Base-by-base conservation (phyloP, 2,113 vertebrate genomes). In the Polyodon spathula region DNA sequence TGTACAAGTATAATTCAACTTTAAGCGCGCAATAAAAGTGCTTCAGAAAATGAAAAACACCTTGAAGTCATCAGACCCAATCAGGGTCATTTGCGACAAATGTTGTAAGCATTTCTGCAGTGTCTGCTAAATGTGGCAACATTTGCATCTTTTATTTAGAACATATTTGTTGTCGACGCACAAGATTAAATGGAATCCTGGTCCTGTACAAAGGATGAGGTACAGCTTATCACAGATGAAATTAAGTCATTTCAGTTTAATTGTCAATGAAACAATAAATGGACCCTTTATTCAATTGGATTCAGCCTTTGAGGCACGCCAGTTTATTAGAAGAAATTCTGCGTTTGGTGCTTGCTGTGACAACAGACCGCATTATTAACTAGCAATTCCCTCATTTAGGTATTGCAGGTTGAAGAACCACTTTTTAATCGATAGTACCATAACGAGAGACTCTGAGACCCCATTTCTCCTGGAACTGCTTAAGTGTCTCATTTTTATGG, bases 241-340 rank as follows among this genome's bases (percentile, higher is more conserved):
- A 27, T 50, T 50, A 16, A 48, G 62, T 54, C 17, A 37, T 56
- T 42, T 56, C 60, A 11, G 6, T 39, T 56, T 42, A 44, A 68
- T 57, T 54, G 54, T 17, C 40, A 56, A 6, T 62, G 48, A 58
- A 59, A 54, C 60, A 58, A 27, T 37, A 54, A 66, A 46, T 52
- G 50, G 43, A 63, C 58, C 63, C 61, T 43, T 27, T 60, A 39
- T 71, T 66, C 37, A 27, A 63, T 65, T 60, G 40, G 54, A 54
- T 53, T 52, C n/a, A 60, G 16, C 60, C 44, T 58, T 41, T 8
- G 54, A 50, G 61, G 40, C n/a, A 4, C 54, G 15, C 40, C 14
- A 53, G 55, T 41, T 17, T 44, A 56, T 42, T 6, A 5, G 8
- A 53, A 11, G 4, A 40, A 56, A 43, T 40, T 46, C 53, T n/a